Evolutionary conservation across 1,140 invertebrate genomes (phyloP), one percentile per base, ranked within the genome.

Genomic region (Macrocentrus cingulum): DNA sequence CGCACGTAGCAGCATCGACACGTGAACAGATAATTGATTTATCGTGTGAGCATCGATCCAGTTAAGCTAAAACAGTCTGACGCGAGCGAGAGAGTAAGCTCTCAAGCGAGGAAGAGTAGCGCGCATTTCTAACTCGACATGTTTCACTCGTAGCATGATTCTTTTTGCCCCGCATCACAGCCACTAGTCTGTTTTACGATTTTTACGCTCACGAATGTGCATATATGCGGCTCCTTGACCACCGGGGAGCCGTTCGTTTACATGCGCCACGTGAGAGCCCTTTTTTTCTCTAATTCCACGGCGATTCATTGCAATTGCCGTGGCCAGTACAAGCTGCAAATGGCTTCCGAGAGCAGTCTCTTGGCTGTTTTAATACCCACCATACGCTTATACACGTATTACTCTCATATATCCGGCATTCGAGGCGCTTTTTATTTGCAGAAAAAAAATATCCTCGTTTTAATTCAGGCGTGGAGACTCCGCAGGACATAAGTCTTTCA

Each of bases 291-390:
- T 56, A 49, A 51, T 62, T 57, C 49, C 53, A 55, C 34, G 20
- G 51, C 55, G 48, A 66, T 62, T 59, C 59, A 64, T 62, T 59
- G 62, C 52, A 52, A 66, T 56, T 59, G 59, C 44, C 58, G 34
- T 37, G 25, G 13, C 25, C 25, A 41, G 48, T 62, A 55, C 54
- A 64, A 65, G 61, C 50, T 59, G 56, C 44, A 64, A 56, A 56
- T 49, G 41, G 50, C 50, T 20, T 36, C 48, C 19, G 48, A 51
- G 48, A 29, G 48, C n/a, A 36, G 25, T 51, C 36, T 51, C 16
- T 32, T 18, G 25, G 16, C 25, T 8, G 48, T 32, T 36, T 36
- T 16, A 16, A 41, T 41, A 13, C 37, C 15, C 18, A 25, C 15
- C 16, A 5, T 29, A 29, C 25, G 9, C 25, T 29, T 9, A 29